Base-by-base conservation (phyloP, 30 jellyfish, hydroid and myxozoan species). In the Aurelia sp. region DNA sequence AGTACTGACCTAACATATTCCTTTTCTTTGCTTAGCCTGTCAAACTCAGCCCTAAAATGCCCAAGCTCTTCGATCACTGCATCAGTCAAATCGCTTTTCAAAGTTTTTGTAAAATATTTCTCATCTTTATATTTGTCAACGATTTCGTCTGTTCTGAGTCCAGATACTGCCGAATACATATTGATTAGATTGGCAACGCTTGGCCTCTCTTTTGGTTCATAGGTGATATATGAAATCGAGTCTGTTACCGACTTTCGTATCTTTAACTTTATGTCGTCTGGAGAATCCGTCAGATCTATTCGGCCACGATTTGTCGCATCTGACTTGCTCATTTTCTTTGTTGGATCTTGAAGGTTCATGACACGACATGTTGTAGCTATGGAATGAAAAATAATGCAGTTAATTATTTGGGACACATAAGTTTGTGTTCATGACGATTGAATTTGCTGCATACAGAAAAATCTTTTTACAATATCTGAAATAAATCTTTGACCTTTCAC, bases 271-370 rank as follows among this genome's bases (percentile, higher is more conserved):
- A 92, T 72, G 50, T 70, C 76, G 48, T 87, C 96, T 5, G 86
- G 90, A 1, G 82, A 41, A 72, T 92, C 98, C 4, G 86, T 92
- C 52, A 92, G 67, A 13, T 92, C 95, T 16, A 92, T 92, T 24
- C 97, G 70, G 33, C 97, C 91, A 17, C 82, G 86, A 68, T 21
- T 86, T 16, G 81, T 58, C 64, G 81, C 38, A 16, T 89, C 95
- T 51, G 98, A 92, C 62, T 92, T 92, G 96, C 98, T 92, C 98
- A 92, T 92, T 65, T 92, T 92, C 69, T 55, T 72, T 15, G 58
- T 52, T 53, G 98, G 98, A 66, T 87, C 85, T 53, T 90, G 95
- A 74, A 92, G 77, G 35, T 90, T 82, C 93, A 80, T 82, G 27
- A 92, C 88, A 16, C 98, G 82, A 61, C 93, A 74, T 9, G 92